These are phyloP conservation scores for Synergus laeviventris DNA, from an alignment of 2,888 invertebrate species.

Conservation along the genomic window DNA sequence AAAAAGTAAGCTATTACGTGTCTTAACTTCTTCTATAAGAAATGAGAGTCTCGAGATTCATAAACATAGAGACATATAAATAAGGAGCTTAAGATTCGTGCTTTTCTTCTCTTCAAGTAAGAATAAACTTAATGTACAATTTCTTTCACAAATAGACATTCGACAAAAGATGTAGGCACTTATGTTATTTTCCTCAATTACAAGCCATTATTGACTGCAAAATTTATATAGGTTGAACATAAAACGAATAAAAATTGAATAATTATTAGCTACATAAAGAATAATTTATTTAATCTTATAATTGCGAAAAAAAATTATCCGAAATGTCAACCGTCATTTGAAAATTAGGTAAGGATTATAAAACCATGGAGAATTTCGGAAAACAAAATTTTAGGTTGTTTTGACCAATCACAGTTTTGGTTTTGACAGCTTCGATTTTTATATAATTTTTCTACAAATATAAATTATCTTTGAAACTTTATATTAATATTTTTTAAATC, in stretches of 20 bases:
- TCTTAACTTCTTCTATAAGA: slow-evolving; percentile 40
- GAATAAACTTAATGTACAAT: background rate
- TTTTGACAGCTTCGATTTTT: background rate
- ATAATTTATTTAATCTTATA: background rate
- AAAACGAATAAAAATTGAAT: background rate
- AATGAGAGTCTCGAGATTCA: slow-evolving; percentile 28
- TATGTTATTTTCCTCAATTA: slow-evolving; percentile 6
- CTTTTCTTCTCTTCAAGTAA: background rate
- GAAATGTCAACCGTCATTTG: background rate
- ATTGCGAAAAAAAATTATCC: background rate
- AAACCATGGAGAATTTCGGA: background rate
- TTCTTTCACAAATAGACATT: slow-evolving; percentile 12
- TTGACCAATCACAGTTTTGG: background rate
- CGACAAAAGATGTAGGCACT: background rate
- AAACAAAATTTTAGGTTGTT: background rate
- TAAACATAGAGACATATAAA: slow-evolving; percentile 18
- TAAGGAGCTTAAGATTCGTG: background rate
- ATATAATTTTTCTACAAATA: background rate
- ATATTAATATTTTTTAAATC: background rate
- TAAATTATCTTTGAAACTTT: background rate
- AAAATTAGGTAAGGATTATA: background rate
- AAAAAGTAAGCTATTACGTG: slow-evolving; percentile 15
- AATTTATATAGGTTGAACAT: background rate
- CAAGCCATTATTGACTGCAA: background rate
- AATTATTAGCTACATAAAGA: background rate